A percentile compares a stretch with the other conserved stretches of the same genome.
These are phyloP conservation scores for Caracal caracal DNA, from an alignment of 2,113 vertebrate genomes.

Conservation along the genomic window DNA sequence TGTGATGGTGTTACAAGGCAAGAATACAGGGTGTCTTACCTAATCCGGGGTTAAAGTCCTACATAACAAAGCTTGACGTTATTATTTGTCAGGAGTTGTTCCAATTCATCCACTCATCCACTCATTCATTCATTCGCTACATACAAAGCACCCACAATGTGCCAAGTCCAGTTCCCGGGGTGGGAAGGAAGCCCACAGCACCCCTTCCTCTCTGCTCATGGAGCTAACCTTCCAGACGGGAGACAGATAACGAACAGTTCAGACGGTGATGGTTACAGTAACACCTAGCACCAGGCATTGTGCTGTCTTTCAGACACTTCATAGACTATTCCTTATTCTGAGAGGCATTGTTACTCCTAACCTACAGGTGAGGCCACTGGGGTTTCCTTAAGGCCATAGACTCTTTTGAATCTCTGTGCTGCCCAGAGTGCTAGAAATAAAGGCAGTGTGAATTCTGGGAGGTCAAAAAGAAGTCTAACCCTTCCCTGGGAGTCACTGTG, in stretches of 20 bases:
- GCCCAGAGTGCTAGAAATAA: not conserved
- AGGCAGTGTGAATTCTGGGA: not conserved
- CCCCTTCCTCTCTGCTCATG: not conserved
- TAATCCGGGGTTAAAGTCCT: not conserved
- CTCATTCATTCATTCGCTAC: not conserved
- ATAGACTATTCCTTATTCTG: not conserved
- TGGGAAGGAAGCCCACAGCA: not conserved
- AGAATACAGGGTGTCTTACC: not conserved
- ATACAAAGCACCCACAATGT: not conserved
- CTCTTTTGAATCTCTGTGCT: not conserved
- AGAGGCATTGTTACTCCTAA: not conserved
- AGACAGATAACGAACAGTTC: not conserved
- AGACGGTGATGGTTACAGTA: not conserved
- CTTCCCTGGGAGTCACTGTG: not conserved
- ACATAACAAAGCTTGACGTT: not conserved
- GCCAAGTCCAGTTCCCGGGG: not conserved
- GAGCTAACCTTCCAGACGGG: not conserved
- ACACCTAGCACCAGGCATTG: fast-evolving
- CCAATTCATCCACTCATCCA: not conserved
- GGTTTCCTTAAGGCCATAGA: not conserved
- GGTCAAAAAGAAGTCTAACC: not conserved
- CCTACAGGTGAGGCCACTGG: not conserved
- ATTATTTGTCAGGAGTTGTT: not conserved
- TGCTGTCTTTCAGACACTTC: not conserved
- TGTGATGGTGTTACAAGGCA: not conserved